Conservation (phyloP, 2,888 invertebrate genomes). For the Dyspetes luteomarginatus region DNA sequence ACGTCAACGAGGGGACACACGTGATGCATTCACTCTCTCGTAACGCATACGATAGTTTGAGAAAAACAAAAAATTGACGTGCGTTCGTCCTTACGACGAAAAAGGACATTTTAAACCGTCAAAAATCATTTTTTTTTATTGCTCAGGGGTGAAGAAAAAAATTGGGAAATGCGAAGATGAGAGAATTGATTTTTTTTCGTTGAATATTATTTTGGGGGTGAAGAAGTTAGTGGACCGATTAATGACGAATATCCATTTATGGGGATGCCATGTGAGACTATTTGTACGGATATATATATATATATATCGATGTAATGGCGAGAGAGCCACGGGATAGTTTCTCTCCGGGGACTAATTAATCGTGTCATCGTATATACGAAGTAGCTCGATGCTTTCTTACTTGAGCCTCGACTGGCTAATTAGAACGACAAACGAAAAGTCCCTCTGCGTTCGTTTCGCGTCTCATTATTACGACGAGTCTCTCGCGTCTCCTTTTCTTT, state of each 20-base stretch:
- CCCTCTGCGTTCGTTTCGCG: conserved; percentile 12
- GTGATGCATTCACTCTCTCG: conserved; percentile 37
- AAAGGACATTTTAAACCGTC: not conserved
- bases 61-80: conserved; percentile 47
- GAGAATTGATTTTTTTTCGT: no score
- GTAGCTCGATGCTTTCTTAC: conserved; percentile 32
- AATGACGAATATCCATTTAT: conserved; percentile 27
- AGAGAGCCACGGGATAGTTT: conserved; percentile 26
- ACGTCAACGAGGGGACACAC: conserved; percentile 29
- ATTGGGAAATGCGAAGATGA: not conserved
- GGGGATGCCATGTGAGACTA: no score
- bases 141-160: no score
- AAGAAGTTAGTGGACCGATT: conserved; percentile 26
- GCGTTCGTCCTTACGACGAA: not conserved
- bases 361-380: conserved; percentile 61
- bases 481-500: not conserved
- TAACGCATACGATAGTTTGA: conserved; percentile 35
- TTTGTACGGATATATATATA: no score
- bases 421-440: conserved; percentile 63
- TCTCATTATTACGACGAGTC: conserved; percentile 21
- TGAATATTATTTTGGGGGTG: no score
- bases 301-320: conserved; percentile 10
- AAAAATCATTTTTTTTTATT: no score
- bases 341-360: conserved; percentile 68
- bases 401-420: conserved; percentile 50